Evolutionary conservation across 2,113 vertebrate species (phyloP).

Genomic region (Ia io): DNA sequence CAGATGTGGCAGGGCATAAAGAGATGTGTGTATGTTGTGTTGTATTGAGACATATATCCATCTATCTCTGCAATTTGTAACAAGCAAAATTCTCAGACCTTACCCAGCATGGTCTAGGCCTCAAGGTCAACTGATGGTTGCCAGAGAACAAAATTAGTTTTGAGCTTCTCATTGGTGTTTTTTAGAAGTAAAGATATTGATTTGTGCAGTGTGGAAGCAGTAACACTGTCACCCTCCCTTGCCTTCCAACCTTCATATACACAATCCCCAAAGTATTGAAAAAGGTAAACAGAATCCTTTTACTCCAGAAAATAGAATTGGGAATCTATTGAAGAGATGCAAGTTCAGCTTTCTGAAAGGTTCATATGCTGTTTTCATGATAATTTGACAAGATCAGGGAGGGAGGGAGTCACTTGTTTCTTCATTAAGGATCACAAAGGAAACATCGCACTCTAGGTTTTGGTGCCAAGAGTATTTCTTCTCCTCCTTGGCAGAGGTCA

Average conservation of each 20-base stretch:
- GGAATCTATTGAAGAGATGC: conserved; percentile 40
- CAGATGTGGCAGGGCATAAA: background rate
- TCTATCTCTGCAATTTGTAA: conserved; percentile 23
- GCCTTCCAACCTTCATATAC: background rate
- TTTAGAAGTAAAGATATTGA: conserved; percentile 36
- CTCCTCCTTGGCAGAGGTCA: conserved; percentile 42
- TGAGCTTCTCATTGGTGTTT: background rate
- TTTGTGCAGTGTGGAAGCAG: background rate
- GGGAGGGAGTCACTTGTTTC: conserved; percentile 37
- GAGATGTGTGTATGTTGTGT: fast-evolving
- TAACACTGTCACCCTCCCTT: background rate
- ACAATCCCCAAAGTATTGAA: conserved; percentile 26
- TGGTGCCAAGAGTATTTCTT: background rate
- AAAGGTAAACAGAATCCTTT: conserved; percentile 56
- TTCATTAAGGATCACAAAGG: conserved; percentile 4
- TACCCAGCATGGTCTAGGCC: background rate
- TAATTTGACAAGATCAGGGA: conserved; percentile 47
- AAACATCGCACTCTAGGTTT: background rate
- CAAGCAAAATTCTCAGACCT: background rate
- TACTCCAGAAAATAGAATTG: conserved; percentile 55
- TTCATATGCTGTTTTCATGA: background rate
- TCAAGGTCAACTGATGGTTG: conserved; percentile 52
- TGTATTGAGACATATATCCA: background rate
- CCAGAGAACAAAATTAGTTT: conserved; percentile 65
- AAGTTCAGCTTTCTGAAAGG: background rate